Base-by-base conservation (phyloP, 2,888 invertebrate species). In the Escarpia spicata region DNA sequence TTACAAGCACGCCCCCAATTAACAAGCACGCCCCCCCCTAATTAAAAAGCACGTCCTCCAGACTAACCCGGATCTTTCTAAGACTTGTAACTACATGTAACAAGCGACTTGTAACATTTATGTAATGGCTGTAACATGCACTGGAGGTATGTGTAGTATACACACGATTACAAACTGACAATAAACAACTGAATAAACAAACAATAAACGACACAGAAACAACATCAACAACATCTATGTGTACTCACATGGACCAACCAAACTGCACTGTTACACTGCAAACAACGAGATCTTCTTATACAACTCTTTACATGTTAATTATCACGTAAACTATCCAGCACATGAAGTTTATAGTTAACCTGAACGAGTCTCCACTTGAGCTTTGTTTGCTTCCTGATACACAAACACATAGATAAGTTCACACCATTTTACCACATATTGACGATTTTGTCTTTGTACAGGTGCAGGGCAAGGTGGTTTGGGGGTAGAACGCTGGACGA, bases 161-260 rank as follows among this genome's bases (percentile, higher is more conserved):
- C 75, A 75, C 75, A 75, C 75, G 26, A 19, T 19, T 15, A 75
- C 75, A 75, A n/a, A 75, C 75, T 75, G 19, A 75, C 26, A 26
- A 26, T 75, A 75, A 75, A 26, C 75, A 75, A 75, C 75, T 3
- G 75, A 75, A 75, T 26, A 26, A 75, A 75, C 75, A 75, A 75
- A 75, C 75, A 75, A 75, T 26, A 75, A 75, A 75, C 75, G 19
- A 75, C 75, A 75, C 75, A 19, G 75, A 91, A n/a, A 91, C 91
- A 91, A 91, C 91, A 91, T 19, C 43, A 15, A 31, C 37, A 90
- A 37, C n/a, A 89, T n/a, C 19, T 43, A n/a, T 1, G 2, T n/a
- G 45, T 91, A 91, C 91, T 91, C 58, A 91, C 91, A 91, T 91
- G 44, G 19, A 91, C 91, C n/a, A 91, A 58, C 91, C 91, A 91